These are phyloP conservation scores for Graptemys geographica DNA, from an alignment of 2,797 vertebrate genomes.

Conservation along the genomic window DNA sequence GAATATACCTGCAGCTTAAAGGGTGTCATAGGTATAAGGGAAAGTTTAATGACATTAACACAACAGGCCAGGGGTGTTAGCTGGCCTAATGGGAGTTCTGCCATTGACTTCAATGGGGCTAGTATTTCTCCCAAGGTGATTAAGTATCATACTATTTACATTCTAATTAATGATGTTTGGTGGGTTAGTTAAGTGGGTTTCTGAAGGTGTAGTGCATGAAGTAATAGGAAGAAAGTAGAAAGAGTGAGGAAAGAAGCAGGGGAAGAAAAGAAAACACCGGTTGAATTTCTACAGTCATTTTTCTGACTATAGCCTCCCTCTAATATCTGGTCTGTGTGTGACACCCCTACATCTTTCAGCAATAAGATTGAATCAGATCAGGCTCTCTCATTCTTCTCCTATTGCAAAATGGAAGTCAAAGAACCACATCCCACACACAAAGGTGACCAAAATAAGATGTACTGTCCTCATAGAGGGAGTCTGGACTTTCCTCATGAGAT, in stretches of 20 bases:
- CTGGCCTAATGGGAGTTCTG: constrained; percentile 11
- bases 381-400: constrained; percentile 51
- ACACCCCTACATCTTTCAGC: neutral
- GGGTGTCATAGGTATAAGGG: neutral
- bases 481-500: constrained; percentile 1
- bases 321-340: constrained; percentile 10
- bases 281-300: constrained; percentile 26
- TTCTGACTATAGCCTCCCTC: constrained; percentile 13
- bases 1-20: neutral
- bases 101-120: neutral
- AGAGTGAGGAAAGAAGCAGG: neutral
- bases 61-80: neutral
- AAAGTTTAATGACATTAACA: neutral
- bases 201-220: neutral
- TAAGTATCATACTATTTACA: constrained; percentile 23
- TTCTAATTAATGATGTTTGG: neutral
- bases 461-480: constrained; percentile 40
- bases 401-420: constrained; percentile 5
- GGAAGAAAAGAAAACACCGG: constrained; percentile 45
- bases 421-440: neutral
- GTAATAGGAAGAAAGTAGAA: constrained; percentile 11
- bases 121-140: constrained; percentile 19
- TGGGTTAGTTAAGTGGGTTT: neutral
- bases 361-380: neutral
- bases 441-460: constrained; percentile 23